Conservation (phyloP, 2,797 vertebrate genomes). For the Fundulus diaphanus region DNA sequence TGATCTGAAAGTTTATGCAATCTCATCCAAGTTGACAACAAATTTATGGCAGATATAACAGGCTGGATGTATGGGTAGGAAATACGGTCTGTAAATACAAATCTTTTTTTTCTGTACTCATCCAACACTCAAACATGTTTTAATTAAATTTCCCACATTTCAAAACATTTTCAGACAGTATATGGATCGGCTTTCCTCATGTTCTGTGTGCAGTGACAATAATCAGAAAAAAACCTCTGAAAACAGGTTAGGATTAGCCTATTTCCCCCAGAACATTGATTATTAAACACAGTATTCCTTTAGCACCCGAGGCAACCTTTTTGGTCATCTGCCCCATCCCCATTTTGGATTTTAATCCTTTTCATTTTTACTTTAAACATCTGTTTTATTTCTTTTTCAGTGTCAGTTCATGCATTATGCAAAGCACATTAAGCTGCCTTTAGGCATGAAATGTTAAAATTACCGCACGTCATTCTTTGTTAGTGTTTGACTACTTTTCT, state of each 20-base stretch:
- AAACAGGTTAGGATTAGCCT: background rate
- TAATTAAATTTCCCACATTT: background rate
- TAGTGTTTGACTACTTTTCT: background rate
- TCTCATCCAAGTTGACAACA: too few relatives aligned
- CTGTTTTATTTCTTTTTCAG: slow-evolving; percentile 10
- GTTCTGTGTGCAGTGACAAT: background rate
- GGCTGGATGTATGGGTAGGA: too few relatives aligned
- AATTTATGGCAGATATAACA: too few relatives aligned
- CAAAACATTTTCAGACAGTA: background rate
- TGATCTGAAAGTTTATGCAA: background rate
- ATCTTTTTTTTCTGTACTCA: too few relatives aligned
- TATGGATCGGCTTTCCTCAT: background rate
- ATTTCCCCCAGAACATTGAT: background rate
- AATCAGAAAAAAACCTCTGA: background rate
- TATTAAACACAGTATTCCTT: background rate
- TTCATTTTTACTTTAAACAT: slow-evolving; percentile 16
- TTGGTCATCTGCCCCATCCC: background rate
- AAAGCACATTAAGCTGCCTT: slow-evolving; percentile 23
- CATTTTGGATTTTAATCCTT: slow-evolving; percentile 19
- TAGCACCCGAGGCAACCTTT: slow-evolving; percentile 11
- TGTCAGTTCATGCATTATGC: slow-evolving; percentile 20
- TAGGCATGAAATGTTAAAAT: slow-evolving; percentile 3
- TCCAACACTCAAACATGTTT: background rate
- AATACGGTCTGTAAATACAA: background rate
- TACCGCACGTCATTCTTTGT: slow-evolving; percentile 8